Evolutionary conservation across 2,113 vertebrate genomes (phyloP).

Genomic region (Naja naja): DNA sequence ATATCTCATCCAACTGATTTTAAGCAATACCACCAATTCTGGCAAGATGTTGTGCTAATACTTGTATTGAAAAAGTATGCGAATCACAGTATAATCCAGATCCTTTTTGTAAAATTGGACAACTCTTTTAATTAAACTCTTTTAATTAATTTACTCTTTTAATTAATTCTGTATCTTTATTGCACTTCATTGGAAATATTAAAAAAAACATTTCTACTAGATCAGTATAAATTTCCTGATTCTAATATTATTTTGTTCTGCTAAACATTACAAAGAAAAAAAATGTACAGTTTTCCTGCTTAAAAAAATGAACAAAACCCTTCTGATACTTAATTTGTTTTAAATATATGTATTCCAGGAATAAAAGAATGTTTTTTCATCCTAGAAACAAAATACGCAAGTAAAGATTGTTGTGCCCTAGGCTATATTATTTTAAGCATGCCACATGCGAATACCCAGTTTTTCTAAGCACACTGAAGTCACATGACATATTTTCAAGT

Average conservation of each 20-base stretch:
- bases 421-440: background rate
- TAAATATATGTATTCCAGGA: conserved; percentile 3
- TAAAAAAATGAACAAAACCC: conserved; percentile 27
- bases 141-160: background rate
- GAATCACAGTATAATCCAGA: conserved; percentile 24
- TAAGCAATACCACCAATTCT: conserved; percentile 61
- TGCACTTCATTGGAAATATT: conserved; percentile 48
- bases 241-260: conserved; percentile 57
- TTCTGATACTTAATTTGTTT: background rate
- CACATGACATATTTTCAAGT: background rate
- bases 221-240: conserved; percentile 40
- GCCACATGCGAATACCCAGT: background rate
- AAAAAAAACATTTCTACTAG: conserved; percentile 38
- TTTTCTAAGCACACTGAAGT: background rate
- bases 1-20: conserved; percentile 71
- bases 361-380: conserved; percentile 12
- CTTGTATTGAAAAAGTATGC: conserved; percentile 46
- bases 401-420: background rate
- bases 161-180: conserved; percentile 28
- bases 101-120: conserved; percentile 14
- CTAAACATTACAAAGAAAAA: conserved; percentile 37
- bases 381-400: background rate
- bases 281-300: conserved; percentile 25
- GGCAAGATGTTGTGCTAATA: conserved; percentile 58
- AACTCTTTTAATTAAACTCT: conserved; percentile 13